phyloP scores from a whole-genome alignment of 2,888 invertebrate genomes.

The Neoitamus cyanurus region DNA sequence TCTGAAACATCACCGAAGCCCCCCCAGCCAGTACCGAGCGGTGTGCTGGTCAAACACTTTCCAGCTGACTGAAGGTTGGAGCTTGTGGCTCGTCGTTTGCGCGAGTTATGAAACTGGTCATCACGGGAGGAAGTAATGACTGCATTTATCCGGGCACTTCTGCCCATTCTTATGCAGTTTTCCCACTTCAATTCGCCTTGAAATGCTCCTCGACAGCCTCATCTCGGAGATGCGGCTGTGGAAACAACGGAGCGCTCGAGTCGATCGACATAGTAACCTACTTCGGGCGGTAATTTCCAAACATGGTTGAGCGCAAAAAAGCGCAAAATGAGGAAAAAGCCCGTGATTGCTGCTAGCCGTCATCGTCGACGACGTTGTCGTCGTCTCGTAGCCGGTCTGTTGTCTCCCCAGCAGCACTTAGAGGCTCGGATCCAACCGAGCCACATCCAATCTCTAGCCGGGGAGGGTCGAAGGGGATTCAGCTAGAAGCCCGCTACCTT shows the following conservation, averaged over 20 bases:
- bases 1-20: background rate
- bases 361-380: background rate
- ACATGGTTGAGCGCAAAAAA: conserved; percentile 24
- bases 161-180: background rate
- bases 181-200: background rate
- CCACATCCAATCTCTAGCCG: background rate
- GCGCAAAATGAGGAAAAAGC: background rate
- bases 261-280: conserved; percentile 38
- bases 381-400: background rate
- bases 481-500: background rate
- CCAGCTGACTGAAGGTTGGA: background rate
- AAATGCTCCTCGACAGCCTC: conserved; percentile 1
- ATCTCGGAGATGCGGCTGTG: conserved; percentile 1
- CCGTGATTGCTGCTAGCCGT: background rate
- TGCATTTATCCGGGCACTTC: background rate
- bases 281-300: conserved; percentile 20
- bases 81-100: background rate
- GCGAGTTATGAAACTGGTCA: background rate
- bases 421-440: background rate
- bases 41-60: background rate
- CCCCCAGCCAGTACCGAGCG: background rate
- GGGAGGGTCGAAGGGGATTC: background rate
- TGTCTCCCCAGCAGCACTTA: background rate
- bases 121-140: background rate
- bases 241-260: conserved; percentile 9